These are phyloP conservation scores for Campylomormyrus tamandua DNA, from an alignment of 2,113 vertebrate genomes.

Conservation along the genomic window DNA sequence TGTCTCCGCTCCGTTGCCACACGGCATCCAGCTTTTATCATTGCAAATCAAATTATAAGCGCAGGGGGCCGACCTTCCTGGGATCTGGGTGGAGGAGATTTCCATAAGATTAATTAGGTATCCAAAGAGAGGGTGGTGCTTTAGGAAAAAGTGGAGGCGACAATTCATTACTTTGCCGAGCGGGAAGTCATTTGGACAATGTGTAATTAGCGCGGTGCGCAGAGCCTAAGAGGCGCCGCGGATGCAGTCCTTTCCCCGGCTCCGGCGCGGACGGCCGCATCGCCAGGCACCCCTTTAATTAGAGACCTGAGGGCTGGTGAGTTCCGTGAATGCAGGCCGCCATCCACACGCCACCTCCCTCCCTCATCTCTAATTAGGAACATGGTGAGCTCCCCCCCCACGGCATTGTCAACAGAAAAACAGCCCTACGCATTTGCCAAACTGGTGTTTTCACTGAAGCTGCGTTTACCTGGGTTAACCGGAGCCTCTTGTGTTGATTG, in stretches of 20 bases:
- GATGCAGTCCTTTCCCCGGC: slow-evolving; percentile 73
- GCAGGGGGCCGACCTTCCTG: slow-evolving; percentile 89
- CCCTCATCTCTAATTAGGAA: slow-evolving; percentile 68
- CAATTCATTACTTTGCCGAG: slow-evolving; percentile 79
- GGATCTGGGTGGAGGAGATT: slow-evolving; percentile 96
- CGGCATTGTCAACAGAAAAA: slow-evolving; percentile 34
- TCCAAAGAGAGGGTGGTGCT: slow-evolving; percentile 81
- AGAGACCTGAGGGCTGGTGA: slow-evolving; percentile 93
- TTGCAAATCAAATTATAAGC: slow-evolving; percentile 99
- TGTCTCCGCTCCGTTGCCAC: slow-evolving; percentile 92
- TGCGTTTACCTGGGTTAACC: slow-evolving; percentile 65
- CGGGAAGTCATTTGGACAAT: slow-evolving; percentile 97
- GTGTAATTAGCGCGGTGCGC: slow-evolving; percentile 96
- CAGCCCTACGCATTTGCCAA: slow-evolving; percentile 51
- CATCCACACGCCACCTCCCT: slow-evolving; percentile 84
- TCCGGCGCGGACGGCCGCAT: slow-evolving; percentile 65
- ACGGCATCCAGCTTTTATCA: slow-evolving; percentile 94
- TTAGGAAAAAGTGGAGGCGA: slow-evolving; percentile 53
- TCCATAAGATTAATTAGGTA: slow-evolving; percentile 99
- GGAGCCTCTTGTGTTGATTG: slow-evolving; percentile 49
- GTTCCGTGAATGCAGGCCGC: slow-evolving; percentile 96
- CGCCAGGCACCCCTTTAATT: slow-evolving; percentile 84
- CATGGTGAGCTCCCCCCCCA: slow-evolving; percentile 42
- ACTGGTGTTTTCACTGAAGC: slow-evolving; percentile 68
- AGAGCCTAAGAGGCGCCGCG: slow-evolving; percentile 92